Percentiles rank a stretch among this genome's conserved stretches.
phyloP scores from a whole-genome alignment of 2,113 vertebrate genomes.

The Tychaedon coryphoeus region DNA sequence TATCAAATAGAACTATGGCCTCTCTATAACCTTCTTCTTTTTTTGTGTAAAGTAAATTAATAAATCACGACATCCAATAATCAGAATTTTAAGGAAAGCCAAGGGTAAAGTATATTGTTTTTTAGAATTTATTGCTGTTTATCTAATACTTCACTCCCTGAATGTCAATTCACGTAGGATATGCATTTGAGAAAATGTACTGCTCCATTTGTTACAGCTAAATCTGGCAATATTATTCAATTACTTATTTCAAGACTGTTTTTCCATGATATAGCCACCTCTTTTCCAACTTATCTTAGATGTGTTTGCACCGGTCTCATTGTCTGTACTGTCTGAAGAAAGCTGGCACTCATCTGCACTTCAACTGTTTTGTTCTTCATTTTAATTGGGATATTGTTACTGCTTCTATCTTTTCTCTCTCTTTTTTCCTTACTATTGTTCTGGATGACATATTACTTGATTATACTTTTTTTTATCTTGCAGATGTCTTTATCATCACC shows the following conservation, averaged over 20 bases:
- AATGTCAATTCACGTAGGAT: background rate
- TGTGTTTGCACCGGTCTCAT: background rate
- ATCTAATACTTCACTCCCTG: background rate
- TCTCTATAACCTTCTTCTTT: background rate
- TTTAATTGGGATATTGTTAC: slow-evolving; percentile 19
- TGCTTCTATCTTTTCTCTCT: background rate
- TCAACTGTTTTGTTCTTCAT: background rate
- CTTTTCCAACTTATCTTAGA: background rate
- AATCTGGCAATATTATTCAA: background rate
- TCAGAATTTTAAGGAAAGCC: background rate
- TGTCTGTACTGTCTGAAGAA: background rate
- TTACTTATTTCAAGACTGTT: background rate
- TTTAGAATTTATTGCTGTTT: background rate
- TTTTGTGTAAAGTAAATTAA: background rate
- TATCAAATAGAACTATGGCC: background rate
- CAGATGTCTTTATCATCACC: background rate
- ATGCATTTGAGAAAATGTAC: background rate
- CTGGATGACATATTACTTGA: background rate
- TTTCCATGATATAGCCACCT: background rate
- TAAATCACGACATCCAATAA: background rate
- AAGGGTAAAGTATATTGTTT: background rate
- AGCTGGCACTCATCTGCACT: background rate
- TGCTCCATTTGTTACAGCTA: background rate
- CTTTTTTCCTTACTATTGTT: background rate
- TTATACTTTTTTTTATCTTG: background rate